Evolutionary conservation across 1,140 invertebrate species (phyloP).

Genomic region (Drosophila truncata): DNA sequence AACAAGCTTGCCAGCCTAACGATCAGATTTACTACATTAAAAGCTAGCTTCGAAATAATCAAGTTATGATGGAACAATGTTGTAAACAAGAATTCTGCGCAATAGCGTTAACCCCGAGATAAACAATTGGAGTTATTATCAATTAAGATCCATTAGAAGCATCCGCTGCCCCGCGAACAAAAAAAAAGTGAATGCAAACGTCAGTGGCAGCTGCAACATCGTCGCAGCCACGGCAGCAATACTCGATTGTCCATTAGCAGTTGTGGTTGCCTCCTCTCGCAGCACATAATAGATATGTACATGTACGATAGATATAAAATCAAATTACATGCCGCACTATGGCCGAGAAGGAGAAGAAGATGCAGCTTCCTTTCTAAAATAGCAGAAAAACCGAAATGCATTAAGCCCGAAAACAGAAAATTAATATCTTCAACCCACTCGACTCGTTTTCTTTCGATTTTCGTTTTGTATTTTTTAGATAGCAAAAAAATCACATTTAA

Average conservation of each 20-base stretch:
- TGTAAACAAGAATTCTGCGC: slow-evolving; percentile 18
- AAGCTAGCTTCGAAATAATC: not conserved
- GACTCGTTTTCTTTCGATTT: slow-evolving; percentile 59
- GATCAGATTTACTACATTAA: too few species aligned
- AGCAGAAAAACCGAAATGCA: slow-evolving; percentile 26
- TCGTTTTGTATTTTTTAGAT: slow-evolving; percentile 68
- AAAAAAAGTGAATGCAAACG: slow-evolving; percentile 61
- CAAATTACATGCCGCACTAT: slow-evolving; percentile 45
- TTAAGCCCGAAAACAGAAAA: slow-evolving; percentile 35
- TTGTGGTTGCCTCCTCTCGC: slow-evolving; percentile 40
- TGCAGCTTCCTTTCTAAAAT: slow-evolving; percentile 76
- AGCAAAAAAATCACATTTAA: slow-evolving; percentile 70
- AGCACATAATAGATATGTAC: slow-evolving; percentile 56
- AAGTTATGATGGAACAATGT: slow-evolving; percentile 13
- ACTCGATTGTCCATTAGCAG: slow-evolving; percentile 51
- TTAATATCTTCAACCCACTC: slow-evolving; percentile 46
- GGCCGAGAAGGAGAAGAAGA: slow-evolving; percentile 35
- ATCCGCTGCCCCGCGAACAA: slow-evolving; percentile 5
- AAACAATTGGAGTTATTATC: slow-evolving; percentile 43
- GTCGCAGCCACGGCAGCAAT: slow-evolving; percentile 25
- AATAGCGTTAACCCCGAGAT: slow-evolving; percentile 11
- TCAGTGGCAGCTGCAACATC: slow-evolving; percentile 19
- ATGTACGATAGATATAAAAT: slow-evolving; percentile 61
- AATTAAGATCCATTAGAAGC: slow-evolving; percentile 47
- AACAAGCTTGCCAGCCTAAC: not conserved